Conservation (phyloP, 2,797 vertebrate genomes). For the Pangasius krempfi region DNA sequence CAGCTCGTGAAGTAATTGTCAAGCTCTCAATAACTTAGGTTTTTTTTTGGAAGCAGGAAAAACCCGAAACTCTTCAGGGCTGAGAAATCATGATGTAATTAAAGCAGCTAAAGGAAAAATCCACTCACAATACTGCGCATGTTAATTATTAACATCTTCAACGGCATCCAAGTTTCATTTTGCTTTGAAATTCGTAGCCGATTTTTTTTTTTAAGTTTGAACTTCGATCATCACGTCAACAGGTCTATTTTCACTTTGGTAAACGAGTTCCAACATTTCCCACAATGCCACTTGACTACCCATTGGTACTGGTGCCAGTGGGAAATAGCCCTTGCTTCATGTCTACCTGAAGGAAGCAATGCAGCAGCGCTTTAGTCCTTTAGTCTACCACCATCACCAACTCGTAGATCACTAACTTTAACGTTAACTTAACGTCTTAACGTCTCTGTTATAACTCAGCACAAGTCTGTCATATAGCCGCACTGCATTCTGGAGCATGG, state of each 20-base stretch:
- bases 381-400: background rate
- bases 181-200: background rate
- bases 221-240: background rate
- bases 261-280: background rate
- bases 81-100: background rate
- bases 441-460: background rate
- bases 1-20: background rate
- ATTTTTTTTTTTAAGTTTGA: background rate
- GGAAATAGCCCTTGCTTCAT: background rate
- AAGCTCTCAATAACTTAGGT: background rate
- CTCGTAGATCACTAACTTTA: background rate
- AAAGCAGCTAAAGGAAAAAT: background rate
- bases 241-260: background rate
- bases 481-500: background rate
- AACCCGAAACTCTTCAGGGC: background rate
- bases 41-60: background rate
- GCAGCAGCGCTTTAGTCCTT: background rate
- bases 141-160: background rate
- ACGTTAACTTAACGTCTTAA: background rate
- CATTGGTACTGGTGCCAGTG: background rate
- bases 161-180: background rate
- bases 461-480: background rate
- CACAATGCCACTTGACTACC: background rate
- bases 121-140: background rate
- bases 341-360: background rate